Evolutionary conservation across 2,888 invertebrate species (phyloP).

Genomic region (Heliconius ethilla): DNA sequence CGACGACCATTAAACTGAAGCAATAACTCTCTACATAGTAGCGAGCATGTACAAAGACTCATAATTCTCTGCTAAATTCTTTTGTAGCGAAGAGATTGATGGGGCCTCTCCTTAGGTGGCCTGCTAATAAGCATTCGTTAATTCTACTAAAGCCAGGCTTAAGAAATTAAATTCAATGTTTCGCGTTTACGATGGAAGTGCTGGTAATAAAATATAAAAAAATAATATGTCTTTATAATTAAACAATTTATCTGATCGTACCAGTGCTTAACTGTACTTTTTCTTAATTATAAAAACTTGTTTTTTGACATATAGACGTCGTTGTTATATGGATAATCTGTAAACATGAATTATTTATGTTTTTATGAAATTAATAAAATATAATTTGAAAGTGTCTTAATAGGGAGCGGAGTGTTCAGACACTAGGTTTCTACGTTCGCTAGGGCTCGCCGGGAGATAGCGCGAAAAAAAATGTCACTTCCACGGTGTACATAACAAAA

Average conservation of each 20-base stretch:
- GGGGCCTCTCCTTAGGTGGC: conserved; percentile 76
- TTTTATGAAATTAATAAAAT: too few relatives aligned
- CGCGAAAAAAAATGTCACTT: too few relatives aligned
- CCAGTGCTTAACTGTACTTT: conserved; percentile 13
- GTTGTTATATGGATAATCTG: neutral
- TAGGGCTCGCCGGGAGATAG: too few relatives aligned
- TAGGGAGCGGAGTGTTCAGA: too few relatives aligned
- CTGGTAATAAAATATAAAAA: conserved; percentile 31
- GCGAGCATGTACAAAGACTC: conserved; percentile 69
- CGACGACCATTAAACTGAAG: conserved; percentile 74
- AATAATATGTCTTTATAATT: conserved; percentile 27
- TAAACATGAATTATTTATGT: too few relatives aligned
- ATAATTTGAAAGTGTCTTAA: too few relatives aligned
- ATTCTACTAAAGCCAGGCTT: conserved; percentile 50
- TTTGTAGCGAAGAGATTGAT: conserved; percentile 77
- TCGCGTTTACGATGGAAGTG: conserved; percentile 40
- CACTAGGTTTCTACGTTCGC: too few relatives aligned
- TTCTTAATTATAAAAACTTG: conserved; percentile 21
- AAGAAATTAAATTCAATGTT: conserved; percentile 36
- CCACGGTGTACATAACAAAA: neutral
- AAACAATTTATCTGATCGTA: conserved; percentile 22
- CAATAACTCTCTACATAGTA: conserved; percentile 79
- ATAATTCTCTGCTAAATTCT: conserved; percentile 77
- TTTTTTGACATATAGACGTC: conserved; percentile 2
- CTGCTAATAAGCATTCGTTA: conserved; percentile 72